These are phyloP conservation scores for Picathartes gymnocephalus DNA, from an alignment of 2,113 vertebrate genomes.

Conservation along the genomic window DNA sequence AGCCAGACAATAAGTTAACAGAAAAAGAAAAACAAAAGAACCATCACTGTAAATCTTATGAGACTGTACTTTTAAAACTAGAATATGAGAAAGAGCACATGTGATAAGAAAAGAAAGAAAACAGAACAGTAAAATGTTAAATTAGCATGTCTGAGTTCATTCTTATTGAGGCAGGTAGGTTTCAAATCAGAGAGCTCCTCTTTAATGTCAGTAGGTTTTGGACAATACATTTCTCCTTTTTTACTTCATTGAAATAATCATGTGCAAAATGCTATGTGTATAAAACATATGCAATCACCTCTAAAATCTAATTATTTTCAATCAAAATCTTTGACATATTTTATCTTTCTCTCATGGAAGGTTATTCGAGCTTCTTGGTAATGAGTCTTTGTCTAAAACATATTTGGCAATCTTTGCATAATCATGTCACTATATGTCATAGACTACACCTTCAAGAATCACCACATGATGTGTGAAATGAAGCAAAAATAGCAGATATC, in stretches of 20 bases:
- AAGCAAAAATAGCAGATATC: slow-evolving; percentile 23
- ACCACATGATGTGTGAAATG: slow-evolving; percentile 3
- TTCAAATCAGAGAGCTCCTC: not conserved
- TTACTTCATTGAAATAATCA: not conserved
- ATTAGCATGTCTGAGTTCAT: not conserved
- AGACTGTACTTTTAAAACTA: not conserved
- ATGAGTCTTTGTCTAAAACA: not conserved
- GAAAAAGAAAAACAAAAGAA: not conserved
- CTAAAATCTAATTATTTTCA: not conserved
- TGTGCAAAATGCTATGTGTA: not conserved
- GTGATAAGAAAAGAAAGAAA: not conserved
- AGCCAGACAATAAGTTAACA: slow-evolving; percentile 19
- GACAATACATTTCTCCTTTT: not conserved
- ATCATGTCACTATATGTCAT: slow-evolving; percentile 9
- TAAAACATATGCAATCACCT: not conserved
- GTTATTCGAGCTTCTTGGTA: not conserved
- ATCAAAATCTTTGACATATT: not conserved
- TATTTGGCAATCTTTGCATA: slow-evolving; percentile 5
- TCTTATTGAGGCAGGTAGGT: not conserved
- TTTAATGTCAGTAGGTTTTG: not conserved
- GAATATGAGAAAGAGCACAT: not conserved
- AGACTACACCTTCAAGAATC: slow-evolving; percentile 9
- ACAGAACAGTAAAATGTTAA: not conserved
- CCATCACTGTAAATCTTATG: not conserved
- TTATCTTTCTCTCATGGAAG: not conserved